Evolutionary conservation across 2,888 invertebrate genomes (phyloP).

Genomic region (Perizoma flavofasciatum): DNA sequence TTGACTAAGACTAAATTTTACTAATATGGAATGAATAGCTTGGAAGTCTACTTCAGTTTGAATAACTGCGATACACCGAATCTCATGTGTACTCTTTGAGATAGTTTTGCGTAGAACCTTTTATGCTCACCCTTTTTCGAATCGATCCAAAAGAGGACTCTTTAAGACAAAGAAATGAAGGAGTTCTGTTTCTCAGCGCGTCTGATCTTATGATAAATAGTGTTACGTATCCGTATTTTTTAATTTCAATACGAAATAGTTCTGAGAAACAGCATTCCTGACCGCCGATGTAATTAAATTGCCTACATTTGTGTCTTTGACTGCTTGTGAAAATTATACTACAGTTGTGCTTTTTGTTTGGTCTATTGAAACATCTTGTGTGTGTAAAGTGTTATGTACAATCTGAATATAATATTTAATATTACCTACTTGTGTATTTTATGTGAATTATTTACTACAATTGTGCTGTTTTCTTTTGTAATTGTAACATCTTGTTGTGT

Average conservation of each 20-base stretch:
- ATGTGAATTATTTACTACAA: no score
- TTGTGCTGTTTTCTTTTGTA: no score
- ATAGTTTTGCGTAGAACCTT: no score
- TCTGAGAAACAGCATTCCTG: conserved; percentile 22
- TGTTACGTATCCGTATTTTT: conserved; percentile 26
- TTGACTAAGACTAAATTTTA: conserved; percentile 1
- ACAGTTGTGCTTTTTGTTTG: conserved; percentile 24
- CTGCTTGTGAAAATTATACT: conserved; percentile 15
- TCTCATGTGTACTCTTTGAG: no score
- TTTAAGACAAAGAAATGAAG: conserved; percentile 21
- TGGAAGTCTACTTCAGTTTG: neutral
- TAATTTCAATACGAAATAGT: conserved; percentile 16
- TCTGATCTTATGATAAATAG: conserved; percentile 31
- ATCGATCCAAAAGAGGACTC: conserved; percentile 21
- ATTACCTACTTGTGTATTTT: no score
- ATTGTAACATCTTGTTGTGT: neutral
- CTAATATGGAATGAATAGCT: neutral
- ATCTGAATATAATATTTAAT: no score
- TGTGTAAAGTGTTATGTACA: conserved; percentile 1
- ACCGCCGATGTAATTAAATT: conserved; percentile 13
- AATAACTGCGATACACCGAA: no score
- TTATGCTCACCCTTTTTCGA: no score
- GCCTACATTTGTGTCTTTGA: conserved; percentile 14
- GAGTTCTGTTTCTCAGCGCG: conserved; percentile 33
- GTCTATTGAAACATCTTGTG: conserved; percentile 9